These are phyloP conservation scores for Macrotrachela quadricornifera DNA, from an alignment of 1,140 invertebrate genomes.

Conservation along the genomic window DNA sequence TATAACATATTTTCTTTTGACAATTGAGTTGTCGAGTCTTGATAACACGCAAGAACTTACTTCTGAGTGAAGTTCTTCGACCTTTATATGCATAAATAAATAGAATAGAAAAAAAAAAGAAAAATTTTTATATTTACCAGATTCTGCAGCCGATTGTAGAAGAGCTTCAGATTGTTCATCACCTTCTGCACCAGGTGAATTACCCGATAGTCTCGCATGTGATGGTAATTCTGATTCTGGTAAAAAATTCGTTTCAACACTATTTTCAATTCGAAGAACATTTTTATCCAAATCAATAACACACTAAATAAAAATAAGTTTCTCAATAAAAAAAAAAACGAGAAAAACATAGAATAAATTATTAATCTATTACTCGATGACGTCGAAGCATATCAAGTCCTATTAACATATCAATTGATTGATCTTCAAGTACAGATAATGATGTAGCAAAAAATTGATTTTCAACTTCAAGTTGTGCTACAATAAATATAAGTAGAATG, in stretches of 20 bases:
- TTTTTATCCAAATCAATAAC: constrained; percentile 75
- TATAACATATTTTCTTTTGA: too few relatives aligned
- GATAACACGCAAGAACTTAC: too few relatives aligned
- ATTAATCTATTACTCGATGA: constrained; percentile 36
- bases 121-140: too few relatives aligned
- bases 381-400: constrained; percentile 89
- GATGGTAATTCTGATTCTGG: constrained; percentile 57
- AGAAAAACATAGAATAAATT: constrained; percentile 1
- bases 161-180: too few relatives aligned
- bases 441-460: constrained; percentile 77
- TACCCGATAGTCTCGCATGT: constrained; percentile 15
- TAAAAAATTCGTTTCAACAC: constrained; percentile 69
- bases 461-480: constrained; percentile 71
- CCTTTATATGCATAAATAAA: too few relatives aligned
- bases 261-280: constrained; percentile 63
- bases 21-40: too few relatives aligned
- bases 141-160: too few relatives aligned
- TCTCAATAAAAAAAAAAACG: too few relatives aligned
- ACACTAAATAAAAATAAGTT: too few relatives aligned
- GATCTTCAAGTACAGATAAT: constrained; percentile 87
- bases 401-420: constrained; percentile 92
- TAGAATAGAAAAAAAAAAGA: too few relatives aligned
- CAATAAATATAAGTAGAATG: constrained; percentile 9
- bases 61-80: too few relatives aligned
- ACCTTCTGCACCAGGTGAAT: too few relatives aligned